Evolutionary conservation across 2,888 invertebrate species (phyloP).

Genomic region (Aphodius sticticus): DNA sequence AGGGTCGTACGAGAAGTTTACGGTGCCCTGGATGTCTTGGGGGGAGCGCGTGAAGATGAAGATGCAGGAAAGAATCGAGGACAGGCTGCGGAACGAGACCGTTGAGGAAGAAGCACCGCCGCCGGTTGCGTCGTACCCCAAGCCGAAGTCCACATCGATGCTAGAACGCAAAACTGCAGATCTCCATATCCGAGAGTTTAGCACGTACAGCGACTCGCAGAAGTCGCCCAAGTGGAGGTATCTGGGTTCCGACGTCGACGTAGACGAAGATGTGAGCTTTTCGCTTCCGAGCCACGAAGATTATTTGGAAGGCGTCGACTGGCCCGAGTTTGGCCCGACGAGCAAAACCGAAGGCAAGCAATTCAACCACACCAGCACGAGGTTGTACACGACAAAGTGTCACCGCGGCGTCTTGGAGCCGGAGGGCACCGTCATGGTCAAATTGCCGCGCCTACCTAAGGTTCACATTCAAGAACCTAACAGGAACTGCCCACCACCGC

Average conservation of each 20-base stretch:
- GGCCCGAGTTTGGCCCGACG: neutral
- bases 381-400: constrained; percentile 23
- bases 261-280: neutral
- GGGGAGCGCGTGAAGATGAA: constrained; percentile 35
- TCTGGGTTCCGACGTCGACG: neutral
- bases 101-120: neutral
- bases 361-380: neutral
- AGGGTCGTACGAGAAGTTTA: constrained; percentile 30
- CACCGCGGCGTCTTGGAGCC: constrained; percentile 31
- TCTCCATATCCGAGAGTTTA: neutral
- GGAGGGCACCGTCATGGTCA: constrained; percentile 36
- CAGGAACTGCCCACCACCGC: constrained; percentile 17
- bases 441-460: constrained; percentile 34
- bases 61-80: constrained; percentile 5
- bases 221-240: neutral
- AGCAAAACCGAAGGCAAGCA: neutral
- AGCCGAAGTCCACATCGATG: neutral
- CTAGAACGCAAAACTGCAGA: neutral
- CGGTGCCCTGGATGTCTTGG: constrained; percentile 39
- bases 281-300: neutral
- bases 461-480: constrained; percentile 32
- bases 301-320: neutral
- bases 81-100: neutral
- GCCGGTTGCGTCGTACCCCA: neutral
- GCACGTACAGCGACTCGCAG: neutral